Percentiles rank a stretch among this genome's conserved stretches.
Conservation (phyloP, 2,797 vertebrate species). For the Sternotherus odoratus region DNA sequence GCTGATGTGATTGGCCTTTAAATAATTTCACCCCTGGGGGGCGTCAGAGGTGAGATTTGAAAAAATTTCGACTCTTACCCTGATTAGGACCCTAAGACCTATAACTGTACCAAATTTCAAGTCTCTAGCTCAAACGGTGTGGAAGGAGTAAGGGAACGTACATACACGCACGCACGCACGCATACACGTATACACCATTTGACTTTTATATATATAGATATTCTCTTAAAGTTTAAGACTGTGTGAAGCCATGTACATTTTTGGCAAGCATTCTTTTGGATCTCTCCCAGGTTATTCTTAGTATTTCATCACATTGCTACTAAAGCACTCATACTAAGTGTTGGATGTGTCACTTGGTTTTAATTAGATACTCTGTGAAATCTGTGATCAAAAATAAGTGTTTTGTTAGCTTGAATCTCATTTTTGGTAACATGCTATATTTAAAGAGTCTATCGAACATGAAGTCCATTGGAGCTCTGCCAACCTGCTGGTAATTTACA, state of each 20-base stretch:
- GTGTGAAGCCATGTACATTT: neutral
- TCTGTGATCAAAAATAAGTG: constrained; percentile 43
- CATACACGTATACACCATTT: no score
- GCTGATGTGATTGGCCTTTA: no score
- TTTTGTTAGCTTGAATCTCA: constrained; percentile 69
- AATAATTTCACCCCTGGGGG: no score
- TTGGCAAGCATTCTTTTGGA: constrained; percentile 56
- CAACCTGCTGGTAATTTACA: constrained; percentile 65
- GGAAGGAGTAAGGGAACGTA: no score
- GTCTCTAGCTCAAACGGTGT: no score
- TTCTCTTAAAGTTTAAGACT: constrained; percentile 45
- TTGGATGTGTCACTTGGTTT: constrained; percentile 71
- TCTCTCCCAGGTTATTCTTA: constrained; percentile 64
- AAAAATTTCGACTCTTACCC: no score
- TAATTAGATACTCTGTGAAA: constrained; percentile 71
- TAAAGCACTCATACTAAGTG: constrained; percentile 54
- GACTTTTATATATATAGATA: no score
- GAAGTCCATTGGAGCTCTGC: constrained; percentile 63
- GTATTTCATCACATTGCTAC: constrained; percentile 62
- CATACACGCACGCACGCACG: no score
- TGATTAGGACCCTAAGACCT: no score
- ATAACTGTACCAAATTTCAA: no score
- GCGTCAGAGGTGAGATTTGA: no score
- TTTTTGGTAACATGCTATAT: constrained; percentile 61
- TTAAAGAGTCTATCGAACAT: constrained; percentile 70